These are phyloP conservation scores for Vimba vimba DNA, from an alignment of 2,113 vertebrate genomes.

Conservation along the genomic window DNA sequence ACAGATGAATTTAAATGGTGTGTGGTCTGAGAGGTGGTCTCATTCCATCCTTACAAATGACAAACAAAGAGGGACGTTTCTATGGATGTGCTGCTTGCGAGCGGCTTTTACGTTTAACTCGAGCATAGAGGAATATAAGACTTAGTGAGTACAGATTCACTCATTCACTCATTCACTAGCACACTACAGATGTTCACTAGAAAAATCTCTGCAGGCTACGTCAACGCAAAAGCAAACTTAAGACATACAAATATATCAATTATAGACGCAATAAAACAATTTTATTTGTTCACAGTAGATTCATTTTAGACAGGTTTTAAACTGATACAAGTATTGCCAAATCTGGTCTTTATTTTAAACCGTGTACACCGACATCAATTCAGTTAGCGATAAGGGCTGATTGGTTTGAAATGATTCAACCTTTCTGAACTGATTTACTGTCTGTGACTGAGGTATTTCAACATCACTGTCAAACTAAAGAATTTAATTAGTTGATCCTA, in stretches of 20 bases:
- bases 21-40: conserved; percentile 52
- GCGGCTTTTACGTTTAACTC: not conserved
- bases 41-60: conserved; percentile 36
- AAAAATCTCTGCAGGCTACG: not conserved
- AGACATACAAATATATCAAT: not conserved
- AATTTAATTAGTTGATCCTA: not conserved
- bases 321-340: not conserved
- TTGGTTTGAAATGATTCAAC: not conserved
- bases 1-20: conserved; percentile 43
- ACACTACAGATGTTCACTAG: not conserved
- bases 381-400: not conserved
- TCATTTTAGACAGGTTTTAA: not conserved
- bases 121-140: not conserved
- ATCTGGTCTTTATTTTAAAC: not conserved
- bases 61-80: conserved; percentile 33
- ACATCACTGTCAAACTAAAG: not conserved
- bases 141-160: not conserved
- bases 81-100: conserved; percentile 15
- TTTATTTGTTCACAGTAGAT: not conserved
- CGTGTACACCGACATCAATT: not conserved
- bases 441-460: not conserved
- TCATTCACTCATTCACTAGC: not conserved
- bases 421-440: not conserved
- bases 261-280: not conserved
- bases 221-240: not conserved